phyloP scores from a whole-genome alignment of 2,113 vertebrate species.

The Rhea pennata region DNA sequence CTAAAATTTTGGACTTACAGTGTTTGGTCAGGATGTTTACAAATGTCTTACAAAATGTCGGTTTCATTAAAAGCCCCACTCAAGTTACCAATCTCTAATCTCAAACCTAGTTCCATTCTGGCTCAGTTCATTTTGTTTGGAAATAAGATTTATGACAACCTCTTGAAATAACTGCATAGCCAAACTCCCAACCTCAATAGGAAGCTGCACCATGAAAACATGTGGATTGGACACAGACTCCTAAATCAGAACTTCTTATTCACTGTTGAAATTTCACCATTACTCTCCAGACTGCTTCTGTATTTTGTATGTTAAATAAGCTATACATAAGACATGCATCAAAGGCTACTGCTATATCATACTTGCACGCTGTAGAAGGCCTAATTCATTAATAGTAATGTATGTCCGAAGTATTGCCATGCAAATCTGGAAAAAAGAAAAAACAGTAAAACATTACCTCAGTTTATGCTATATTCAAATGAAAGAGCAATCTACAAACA shows the following conservation, averaged over 20 bases:
- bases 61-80: background rate
- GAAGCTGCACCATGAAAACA: background rate
- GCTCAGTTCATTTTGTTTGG: background rate
- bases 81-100: background rate
- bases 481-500: background rate
- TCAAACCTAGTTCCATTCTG: background rate
- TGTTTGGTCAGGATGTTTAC: background rate
- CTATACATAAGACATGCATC: background rate
- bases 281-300: background rate
- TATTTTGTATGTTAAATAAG: background rate
- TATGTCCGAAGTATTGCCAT: constrained; percentile 83
- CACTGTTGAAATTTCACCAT: background rate
- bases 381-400: constrained; percentile 68
- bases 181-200: background rate
- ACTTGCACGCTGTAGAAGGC: constrained; percentile 89
- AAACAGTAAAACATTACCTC: background rate
- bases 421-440: constrained; percentile 81
- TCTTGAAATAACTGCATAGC: background rate
- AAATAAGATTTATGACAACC: background rate
- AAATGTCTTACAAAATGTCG: background rate
- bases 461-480: background rate
- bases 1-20: background rate
- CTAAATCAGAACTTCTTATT: background rate
- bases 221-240: background rate
- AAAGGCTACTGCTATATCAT: background rate